Base-by-base conservation (phyloP, 2,888 invertebrate species). In the Mythimna vitellina region DNA sequence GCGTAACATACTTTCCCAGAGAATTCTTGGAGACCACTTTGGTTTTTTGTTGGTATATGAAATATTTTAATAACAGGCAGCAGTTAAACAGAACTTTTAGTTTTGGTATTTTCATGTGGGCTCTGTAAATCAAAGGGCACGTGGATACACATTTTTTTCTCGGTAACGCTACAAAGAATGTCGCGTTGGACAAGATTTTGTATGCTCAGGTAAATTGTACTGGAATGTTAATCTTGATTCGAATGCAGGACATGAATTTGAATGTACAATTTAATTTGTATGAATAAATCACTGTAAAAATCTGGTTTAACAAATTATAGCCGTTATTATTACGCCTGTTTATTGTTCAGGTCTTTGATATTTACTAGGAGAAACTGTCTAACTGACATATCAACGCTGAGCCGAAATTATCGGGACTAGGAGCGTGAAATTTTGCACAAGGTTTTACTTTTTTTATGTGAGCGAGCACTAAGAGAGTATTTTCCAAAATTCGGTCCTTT, bases 1-100 rank as follows among this genome's bases (percentile, higher is more conserved):
- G 93, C 92, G 91, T 92, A 90, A 91, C 91, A 93, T 91, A 93
- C 92, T 93, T 94, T 94, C 94, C 93, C 94, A 93, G 89, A 91
- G 89, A 87, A 88, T 86, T 88, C 90, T 86, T 84, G 77, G 73
- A 71, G 86, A 84, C 65, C 87, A 78, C 80, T 84, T 83, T 73
- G 65, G 79, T 82, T 88, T 88, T 88, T 86, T 87, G 78, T 84
- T 86, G 78, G 83, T 82, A 78, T 85, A 81, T 63, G 76, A 85
- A 79, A 85, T 86, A 86, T 86, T 86, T 86, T 83, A 86, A 86
- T 83, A 86, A 83, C 80, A 54, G 38, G 51, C 58, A 61, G 73
- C 56, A 74, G 65, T 79, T 78, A 82, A 76, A 81, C 77, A 78
- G 68, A 51, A 53, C 81, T 78, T 75, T 73, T 29, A 79, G 69